phyloP scores from a whole-genome alignment of 35 echinoderm and acorn worm species.

The Stichopus chloronotus region DNA sequence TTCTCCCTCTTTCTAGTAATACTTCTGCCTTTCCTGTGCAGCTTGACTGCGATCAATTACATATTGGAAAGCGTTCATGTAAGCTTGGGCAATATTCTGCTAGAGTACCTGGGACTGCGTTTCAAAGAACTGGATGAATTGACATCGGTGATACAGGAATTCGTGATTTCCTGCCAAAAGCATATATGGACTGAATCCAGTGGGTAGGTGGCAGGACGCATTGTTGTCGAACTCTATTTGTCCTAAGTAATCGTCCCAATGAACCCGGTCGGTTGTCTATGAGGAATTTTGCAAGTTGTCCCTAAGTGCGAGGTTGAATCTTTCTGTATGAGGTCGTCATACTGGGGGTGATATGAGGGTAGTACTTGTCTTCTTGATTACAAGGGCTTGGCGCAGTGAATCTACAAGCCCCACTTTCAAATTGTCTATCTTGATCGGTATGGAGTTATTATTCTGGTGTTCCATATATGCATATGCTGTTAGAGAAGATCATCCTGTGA shows the following conservation, averaged over 20 bases:
- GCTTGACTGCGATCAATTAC: background rate
- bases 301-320: conserved; percentile 25
- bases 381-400: background rate
- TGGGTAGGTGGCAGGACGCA: conserved; percentile 10
- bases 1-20: background rate
- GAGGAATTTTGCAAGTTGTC: conserved; percentile 6
- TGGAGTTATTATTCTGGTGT: conserved; percentile 23
- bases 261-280: background rate
- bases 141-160: background rate
- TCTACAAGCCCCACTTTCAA: conserved; percentile 6
- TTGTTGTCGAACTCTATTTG: conserved; percentile 10
- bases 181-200: conserved; percentile 18
- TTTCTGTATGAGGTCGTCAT: background rate
- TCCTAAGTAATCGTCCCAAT: conserved; percentile 27
- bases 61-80: background rate
- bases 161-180: conserved; percentile 6
- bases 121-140: background rate
- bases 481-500: conserved; percentile 25
- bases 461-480: background rate
- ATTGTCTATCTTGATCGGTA: conserved; percentile 47
- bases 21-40: background rate
- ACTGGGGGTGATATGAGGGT: conserved; percentile 42
- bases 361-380: conserved; percentile 16
- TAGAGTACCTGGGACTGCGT: background rate
- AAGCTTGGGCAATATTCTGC: background rate